Percentiles rank a stretch among this genome's conserved stretches.
Evolutionary conservation across 2,888 invertebrate species (phyloP).

Genomic region (Eupeodes luniger): DNA sequence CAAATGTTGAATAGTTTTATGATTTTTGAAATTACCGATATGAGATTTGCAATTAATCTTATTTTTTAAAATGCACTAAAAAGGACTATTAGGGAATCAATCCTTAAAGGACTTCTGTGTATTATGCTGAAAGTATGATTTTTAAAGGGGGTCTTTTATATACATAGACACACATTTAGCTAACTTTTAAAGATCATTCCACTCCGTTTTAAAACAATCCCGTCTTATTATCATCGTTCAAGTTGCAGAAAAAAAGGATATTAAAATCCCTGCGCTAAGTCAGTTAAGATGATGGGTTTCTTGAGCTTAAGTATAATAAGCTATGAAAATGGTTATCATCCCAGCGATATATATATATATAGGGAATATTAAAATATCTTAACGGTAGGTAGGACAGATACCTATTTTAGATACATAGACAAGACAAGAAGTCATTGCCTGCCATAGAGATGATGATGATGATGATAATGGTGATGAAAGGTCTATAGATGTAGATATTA

Average conservation of each 20-base stretch:
- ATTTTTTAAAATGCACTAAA: background rate
- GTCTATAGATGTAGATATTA: background rate
- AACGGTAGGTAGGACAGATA: constrained; percentile 16
- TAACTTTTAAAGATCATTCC: constrained; percentile 1
- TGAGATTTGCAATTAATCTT: constrained; percentile 3
- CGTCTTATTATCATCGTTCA: background rate
- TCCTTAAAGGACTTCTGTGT: background rate
- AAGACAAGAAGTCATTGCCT: constrained; percentile 8
- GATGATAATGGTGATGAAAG: constrained; percentile 11
- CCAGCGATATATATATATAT: background rate
- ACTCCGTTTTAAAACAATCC: background rate
- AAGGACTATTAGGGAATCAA: background rate
- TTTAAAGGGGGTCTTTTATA: background rate
- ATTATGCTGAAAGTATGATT: background rate
- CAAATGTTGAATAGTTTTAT: background rate
- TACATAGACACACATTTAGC: background rate
- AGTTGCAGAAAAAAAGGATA: background rate
- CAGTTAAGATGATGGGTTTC: constrained; percentile 41
- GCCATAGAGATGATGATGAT: background rate
- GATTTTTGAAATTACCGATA: background rate
- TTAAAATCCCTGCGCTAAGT: constrained; percentile 28
- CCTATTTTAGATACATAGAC: background rate
- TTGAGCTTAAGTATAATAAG: constrained; percentile 47
- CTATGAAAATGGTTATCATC: constrained; percentile 60
- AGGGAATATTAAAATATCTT: constrained; percentile 13